phyloP scores from a whole-genome alignment of 2,888 invertebrate genomes.

The Noctua janthina region DNA sequence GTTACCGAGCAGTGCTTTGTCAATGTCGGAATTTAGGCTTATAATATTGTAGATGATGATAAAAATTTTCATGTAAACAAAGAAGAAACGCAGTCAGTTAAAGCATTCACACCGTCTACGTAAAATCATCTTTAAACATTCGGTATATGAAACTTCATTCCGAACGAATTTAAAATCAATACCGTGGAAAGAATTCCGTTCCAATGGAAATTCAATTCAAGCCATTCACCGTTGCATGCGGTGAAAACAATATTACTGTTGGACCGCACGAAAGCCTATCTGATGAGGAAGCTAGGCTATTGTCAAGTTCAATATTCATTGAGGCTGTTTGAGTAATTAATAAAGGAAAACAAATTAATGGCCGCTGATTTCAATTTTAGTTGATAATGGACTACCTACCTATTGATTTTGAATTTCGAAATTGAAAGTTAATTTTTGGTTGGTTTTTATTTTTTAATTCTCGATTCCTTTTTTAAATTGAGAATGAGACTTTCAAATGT shows the following conservation, averaged over 20 bases:
- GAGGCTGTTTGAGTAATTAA: constrained; percentile 6
- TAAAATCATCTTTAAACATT: constrained; percentile 57
- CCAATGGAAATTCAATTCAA: constrained; percentile 73
- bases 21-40: constrained; percentile 29
- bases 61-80: constrained; percentile 4
- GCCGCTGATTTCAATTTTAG: not conserved
- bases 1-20: constrained; percentile 15
- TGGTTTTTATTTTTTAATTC: not conserved
- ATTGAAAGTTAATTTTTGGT: not conserved
- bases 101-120: constrained; percentile 9
- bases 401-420: not conserved
- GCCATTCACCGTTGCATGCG: constrained; percentile 65
- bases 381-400: not conserved
- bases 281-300: constrained; percentile 39
- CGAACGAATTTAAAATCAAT: constrained; percentile 68
- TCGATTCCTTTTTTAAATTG: not conserved
- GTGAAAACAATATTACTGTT: constrained; percentile 70
- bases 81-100: not conserved
- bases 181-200: constrained; percentile 72
- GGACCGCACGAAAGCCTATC: constrained; percentile 64
- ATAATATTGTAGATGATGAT: constrained; percentile 1
- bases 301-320: constrained; percentile 53
- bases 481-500: not conserved
- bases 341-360: constrained; percentile 20
- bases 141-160: constrained; percentile 68